phyloP scores from a whole-genome alignment of 2,888 invertebrate genomes.

The Tubulanus polymorphus region DNA sequence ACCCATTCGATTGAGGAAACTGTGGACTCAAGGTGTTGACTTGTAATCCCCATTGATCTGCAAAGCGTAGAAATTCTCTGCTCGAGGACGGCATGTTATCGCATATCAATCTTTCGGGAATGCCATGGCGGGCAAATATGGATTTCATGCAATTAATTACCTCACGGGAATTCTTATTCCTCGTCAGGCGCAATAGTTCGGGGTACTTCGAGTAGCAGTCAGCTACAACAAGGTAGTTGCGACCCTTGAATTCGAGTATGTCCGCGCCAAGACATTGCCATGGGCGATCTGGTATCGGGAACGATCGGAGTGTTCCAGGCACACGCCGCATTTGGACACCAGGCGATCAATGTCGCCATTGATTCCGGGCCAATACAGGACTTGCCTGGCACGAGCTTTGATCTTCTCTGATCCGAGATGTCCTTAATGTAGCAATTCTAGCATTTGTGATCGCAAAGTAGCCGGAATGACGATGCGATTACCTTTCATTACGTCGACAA shows the following conservation, averaged over 20 bases:
- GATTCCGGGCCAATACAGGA: constrained; percentile 22
- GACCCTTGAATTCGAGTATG: constrained; percentile 10
- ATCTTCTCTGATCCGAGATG: constrained; percentile 23
- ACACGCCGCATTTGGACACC: constrained; percentile 5
- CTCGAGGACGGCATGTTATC: constrained; percentile 23
- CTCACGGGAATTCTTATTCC: constrained; percentile 17
- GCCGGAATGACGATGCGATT: constrained; percentile 15
- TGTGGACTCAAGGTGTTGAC: constrained; percentile 12
- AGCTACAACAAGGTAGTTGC: constrained; percentile 20
- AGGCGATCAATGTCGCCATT: constrained; percentile 7
- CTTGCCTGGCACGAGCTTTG: constrained; percentile 13
- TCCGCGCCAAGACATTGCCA: constrained; percentile 21
- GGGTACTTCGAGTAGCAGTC: constrained; percentile 25
- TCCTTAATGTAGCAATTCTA: constrained; percentile 17
- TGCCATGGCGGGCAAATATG: constrained; percentile 19
- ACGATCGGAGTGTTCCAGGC: no score
- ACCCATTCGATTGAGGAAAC: constrained; percentile 18
- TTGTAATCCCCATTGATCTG: constrained; percentile 12
- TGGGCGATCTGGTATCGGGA: constrained; percentile 7
- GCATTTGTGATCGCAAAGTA: constrained; percentile 16
- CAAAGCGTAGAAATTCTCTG: constrained; percentile 10
- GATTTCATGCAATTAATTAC: constrained; percentile 16
- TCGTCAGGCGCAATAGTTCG: constrained; percentile 15
- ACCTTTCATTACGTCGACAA: constrained; percentile 9
- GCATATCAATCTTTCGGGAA: constrained; percentile 17